Percentiles rank a stretch among this genome's conserved stretches.
phyloP scores from a whole-genome alignment of 2,113 vertebrate genomes.

The Pardalotus punctatus region DNA sequence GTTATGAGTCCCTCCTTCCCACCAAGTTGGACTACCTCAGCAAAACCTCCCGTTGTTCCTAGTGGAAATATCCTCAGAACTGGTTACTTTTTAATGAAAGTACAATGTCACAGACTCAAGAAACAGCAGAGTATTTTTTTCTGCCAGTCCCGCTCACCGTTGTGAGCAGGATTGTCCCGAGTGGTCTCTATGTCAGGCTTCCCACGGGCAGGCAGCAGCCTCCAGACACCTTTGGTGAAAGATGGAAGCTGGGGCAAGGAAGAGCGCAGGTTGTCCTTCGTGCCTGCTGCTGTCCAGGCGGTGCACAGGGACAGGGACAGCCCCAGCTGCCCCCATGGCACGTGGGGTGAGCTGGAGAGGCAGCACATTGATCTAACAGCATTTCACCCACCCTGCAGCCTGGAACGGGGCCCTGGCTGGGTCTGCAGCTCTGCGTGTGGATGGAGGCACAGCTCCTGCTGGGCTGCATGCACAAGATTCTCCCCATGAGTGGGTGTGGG shows the following conservation, averaged over 20 bases:
- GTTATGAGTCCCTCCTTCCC: neutral
- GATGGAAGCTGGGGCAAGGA: neutral
- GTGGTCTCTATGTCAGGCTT: neutral
- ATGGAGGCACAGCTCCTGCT: neutral
- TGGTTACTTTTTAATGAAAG: neutral
- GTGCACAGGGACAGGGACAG: neutral
- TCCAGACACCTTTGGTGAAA: neutral
- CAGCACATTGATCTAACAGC: neutral
- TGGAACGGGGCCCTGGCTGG: accelerated
- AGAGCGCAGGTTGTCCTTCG: neutral
- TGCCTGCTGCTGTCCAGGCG: neutral
- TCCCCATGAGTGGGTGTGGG: neutral
- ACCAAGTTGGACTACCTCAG: neutral
- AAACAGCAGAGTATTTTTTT: neutral
- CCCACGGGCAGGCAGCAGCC: neutral
- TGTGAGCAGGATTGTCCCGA: neutral
- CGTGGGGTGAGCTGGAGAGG: neutral
- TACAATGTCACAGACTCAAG: neutral
- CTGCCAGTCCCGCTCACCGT: neutral
- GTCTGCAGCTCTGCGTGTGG: neutral
- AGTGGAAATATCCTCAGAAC: neutral
- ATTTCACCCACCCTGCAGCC: neutral
- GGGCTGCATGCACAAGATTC: neutral
- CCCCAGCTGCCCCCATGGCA: neutral
- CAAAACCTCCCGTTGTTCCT: neutral